Conservation (phyloP, 2,797 vertebrate species). For the Nothura maculosa region DNA sequence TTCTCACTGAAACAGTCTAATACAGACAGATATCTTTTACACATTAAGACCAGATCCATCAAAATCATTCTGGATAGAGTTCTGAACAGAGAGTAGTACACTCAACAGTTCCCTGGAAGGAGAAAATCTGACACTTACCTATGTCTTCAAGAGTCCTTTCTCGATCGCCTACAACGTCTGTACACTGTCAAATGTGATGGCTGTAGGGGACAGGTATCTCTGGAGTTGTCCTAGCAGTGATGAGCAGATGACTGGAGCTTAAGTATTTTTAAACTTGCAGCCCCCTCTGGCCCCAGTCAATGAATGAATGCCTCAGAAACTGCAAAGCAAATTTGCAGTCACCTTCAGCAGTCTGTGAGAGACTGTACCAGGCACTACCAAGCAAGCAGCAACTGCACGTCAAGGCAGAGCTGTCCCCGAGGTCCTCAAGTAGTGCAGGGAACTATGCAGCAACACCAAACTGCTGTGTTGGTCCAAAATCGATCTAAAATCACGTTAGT, state of each 20-base stretch:
- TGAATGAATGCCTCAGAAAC: background rate
- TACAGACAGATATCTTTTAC: background rate
- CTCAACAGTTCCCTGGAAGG: constrained; percentile 18
- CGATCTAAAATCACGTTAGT: background rate
- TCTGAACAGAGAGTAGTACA: constrained; percentile 15
- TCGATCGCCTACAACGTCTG: rapidly evolving
- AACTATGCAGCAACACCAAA: background rate
- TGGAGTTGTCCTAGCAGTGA: background rate
- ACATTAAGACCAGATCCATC: constrained; percentile 39
- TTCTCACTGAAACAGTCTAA: constrained; percentile 1
- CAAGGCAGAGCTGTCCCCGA: background rate
- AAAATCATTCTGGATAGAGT: constrained; percentile 18
- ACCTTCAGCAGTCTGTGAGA: background rate
- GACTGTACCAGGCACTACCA: background rate
- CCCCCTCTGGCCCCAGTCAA: background rate
- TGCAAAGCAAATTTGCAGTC: background rate
- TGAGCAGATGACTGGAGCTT: background rate
- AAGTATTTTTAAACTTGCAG: background rate
- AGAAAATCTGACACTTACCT: constrained; percentile 64
- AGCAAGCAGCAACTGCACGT: background rate
- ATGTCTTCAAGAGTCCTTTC: background rate
- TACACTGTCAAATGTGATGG: background rate
- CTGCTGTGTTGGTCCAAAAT: background rate
- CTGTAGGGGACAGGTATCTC: background rate
- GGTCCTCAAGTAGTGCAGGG: background rate